A percentile compares a stretch with the other conserved stretches of the same genome.
Evolutionary conservation across 2,797 vertebrate species (phyloP).

Genomic region (Margarornis squamiger): DNA sequence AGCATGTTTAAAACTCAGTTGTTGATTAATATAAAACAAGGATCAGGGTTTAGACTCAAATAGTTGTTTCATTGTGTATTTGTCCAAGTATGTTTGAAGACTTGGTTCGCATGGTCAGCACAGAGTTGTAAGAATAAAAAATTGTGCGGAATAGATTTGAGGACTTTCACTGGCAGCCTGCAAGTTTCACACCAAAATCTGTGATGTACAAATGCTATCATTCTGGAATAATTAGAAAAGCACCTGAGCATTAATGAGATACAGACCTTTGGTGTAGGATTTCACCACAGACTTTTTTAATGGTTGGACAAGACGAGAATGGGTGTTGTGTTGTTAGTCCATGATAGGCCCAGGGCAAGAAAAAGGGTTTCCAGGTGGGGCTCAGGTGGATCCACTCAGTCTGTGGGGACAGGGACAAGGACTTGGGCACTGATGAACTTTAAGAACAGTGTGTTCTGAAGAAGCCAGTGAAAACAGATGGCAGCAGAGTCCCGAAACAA

Average conservation of each 20-base stretch:
- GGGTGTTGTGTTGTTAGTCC: accelerated
- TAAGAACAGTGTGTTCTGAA: background rate
- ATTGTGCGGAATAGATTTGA: background rate
- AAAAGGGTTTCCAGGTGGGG: background rate
- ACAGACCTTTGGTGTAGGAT: background rate
- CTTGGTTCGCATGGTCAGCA: background rate
- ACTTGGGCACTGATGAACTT: background rate
- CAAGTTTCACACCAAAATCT: background rate
- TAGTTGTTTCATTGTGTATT: background rate
- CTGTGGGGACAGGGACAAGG: background rate
- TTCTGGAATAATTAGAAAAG: background rate
- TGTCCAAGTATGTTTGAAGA: background rate
- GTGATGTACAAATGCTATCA: background rate
- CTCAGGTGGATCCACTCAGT: background rate
- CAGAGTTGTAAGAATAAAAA: background rate
- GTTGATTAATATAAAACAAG: background rate
- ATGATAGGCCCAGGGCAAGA: background rate
- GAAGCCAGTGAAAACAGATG: background rate
- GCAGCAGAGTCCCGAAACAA: background rate
- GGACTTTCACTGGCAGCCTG: background rate
- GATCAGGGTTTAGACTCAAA: background rate
- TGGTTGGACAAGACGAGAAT: background rate
- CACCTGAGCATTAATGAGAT: background rate
- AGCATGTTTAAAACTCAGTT: background rate
- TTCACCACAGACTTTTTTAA: background rate